Conservation (phyloP, 2,113 vertebrate genomes). For the Upupa epops region DNA sequence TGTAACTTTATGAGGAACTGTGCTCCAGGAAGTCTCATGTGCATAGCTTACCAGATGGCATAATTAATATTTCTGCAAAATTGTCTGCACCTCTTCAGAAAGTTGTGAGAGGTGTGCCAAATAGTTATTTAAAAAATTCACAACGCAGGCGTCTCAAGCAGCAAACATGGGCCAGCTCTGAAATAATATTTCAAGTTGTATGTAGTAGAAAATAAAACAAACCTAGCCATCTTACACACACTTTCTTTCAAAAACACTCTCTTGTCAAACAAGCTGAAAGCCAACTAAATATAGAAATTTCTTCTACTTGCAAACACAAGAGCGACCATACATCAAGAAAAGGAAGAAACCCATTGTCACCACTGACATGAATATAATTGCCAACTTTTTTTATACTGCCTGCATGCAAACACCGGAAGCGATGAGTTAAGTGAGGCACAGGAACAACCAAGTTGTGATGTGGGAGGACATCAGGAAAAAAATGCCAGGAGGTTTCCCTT, state of each 20-base stretch:
- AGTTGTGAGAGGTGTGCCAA: neutral
- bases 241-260: neutral
- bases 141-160: neutral
- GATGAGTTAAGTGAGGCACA: neutral
- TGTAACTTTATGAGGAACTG: neutral
- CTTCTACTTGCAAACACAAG: neutral
- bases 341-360: slow-evolving; percentile 16
- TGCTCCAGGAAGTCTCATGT: neutral
- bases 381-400: neutral
- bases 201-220: neutral
- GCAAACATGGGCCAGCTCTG: neutral
- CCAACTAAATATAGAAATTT: neutral
- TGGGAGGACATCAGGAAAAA: neutral
- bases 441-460: neutral
- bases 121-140: neutral
- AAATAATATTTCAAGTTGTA: neutral
- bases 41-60: neutral
- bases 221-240: neutral
- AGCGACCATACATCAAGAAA: neutral
- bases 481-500: neutral
- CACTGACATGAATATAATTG: neutral
- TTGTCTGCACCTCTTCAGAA: neutral
- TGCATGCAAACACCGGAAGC: neutral
- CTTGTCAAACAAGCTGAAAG: neutral
- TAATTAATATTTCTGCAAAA: slow-evolving; percentile 13